Evolutionary conservation across 1,140 invertebrate species (phyloP).

Genomic region (Drosophila nannoptera): DNA sequence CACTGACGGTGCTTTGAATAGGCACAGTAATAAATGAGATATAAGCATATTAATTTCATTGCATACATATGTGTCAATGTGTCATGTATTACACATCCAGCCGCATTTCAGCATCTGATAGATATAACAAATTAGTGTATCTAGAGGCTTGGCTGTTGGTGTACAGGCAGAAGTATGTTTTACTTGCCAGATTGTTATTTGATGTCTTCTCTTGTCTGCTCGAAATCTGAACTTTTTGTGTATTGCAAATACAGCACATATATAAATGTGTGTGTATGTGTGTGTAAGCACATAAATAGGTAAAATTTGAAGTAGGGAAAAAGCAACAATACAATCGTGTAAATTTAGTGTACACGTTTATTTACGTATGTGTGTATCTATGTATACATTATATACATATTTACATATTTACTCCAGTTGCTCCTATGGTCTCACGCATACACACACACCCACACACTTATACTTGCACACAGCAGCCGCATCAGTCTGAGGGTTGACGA

Average conservation of each 20-base stretch:
- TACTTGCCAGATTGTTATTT: slow-evolving; percentile 56
- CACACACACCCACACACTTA: slow-evolving; percentile 1
- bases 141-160: neutral
- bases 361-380: neutral
- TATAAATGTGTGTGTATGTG: neutral
- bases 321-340: too few relatives aligned
- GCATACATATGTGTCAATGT: too few relatives aligned
- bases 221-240: slow-evolving; percentile 37
- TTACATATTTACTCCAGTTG: slow-evolving; percentile 15
- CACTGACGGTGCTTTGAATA: neutral
- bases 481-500: neutral
- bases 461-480: slow-evolving; percentile 7
- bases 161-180: neutral
- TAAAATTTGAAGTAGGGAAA: slow-evolving; percentile 2
- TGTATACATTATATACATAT: neutral
- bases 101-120: too few relatives aligned
- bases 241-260: slow-evolving; percentile 12
- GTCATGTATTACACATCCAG: neutral
- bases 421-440: neutral
- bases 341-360: too few relatives aligned
- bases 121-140: neutral
- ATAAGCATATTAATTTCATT: neutral
- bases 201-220: slow-evolving; percentile 37
- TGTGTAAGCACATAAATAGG: neutral
- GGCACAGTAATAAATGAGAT: neutral